Percentiles rank a stretch among this genome's conserved stretches.
Conservation (phyloP, 2,797 vertebrate genomes). For the Sebastes minor region DNA sequence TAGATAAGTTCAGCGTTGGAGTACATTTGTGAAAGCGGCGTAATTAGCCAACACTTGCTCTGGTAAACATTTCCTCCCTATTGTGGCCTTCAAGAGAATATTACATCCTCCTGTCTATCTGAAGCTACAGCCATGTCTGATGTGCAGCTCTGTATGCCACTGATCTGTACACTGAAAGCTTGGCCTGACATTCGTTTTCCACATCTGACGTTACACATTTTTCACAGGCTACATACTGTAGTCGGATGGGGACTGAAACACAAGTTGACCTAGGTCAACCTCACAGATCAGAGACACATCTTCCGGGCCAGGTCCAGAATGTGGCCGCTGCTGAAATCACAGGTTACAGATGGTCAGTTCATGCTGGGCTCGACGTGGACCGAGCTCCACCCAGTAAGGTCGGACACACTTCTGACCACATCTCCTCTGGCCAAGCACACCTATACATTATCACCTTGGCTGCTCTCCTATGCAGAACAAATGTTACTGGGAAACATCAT, state of each 20-base stretch:
- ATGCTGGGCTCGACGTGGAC: conserved; percentile 43
- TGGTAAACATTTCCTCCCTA: not conserved
- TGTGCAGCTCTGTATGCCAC: not conserved
- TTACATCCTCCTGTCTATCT: not conserved
- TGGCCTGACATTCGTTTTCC: not conserved
- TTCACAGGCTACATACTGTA: not conserved
- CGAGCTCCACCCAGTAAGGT: conserved; percentile 29
- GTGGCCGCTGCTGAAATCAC: conserved; percentile 62
- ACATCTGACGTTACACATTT: not conserved
- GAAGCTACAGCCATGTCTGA: not conserved
- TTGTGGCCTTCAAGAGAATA: not conserved
- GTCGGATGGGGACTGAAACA: not conserved
- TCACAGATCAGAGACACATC: conserved; percentile 35
- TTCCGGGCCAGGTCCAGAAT: conserved; percentile 50
- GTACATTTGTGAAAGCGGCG: not conserved
- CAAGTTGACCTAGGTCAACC: conserved; percentile 56
- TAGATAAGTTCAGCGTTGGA: not conserved
- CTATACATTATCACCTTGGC: conserved; percentile 1
- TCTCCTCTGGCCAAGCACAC: conserved; percentile 7
- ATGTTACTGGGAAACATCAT: conserved; percentile 15
- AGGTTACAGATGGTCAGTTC: conserved; percentile 65
- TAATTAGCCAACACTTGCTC: not conserved
- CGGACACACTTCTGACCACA: conserved; percentile 63
- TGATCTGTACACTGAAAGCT: not conserved
- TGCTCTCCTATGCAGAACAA: conserved; percentile 8